A percentile compares a stretch with the other conserved stretches of the same genome.
Conservation (phyloP, 2,888 invertebrate species). For the Spilarctia lutea region DNA sequence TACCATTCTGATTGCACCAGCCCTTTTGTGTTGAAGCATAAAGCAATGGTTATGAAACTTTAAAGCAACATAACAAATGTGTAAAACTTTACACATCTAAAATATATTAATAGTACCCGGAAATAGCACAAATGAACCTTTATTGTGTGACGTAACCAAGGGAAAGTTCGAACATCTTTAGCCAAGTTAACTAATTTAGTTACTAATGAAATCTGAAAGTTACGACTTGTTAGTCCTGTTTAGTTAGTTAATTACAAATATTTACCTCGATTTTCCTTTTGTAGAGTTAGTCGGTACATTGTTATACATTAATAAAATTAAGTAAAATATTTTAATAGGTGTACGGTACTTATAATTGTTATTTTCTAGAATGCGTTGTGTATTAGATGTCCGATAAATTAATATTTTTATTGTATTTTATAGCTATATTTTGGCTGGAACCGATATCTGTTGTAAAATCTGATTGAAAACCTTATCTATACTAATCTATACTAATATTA, state of each 20-base stretch:
- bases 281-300: neutral
- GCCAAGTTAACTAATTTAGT: conserved; percentile 19
- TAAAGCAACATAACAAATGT: neutral
- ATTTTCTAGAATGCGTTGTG: no score
- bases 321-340: no score
- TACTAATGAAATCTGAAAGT: conserved; percentile 26
- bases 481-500: no score
- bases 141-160: conserved; percentile 14
- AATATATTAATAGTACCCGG: neutral
- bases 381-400: no score
- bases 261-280: conserved; percentile 13
- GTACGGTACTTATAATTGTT: no score
- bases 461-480: no score
- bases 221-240: conserved; percentile 15
- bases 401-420: no score
- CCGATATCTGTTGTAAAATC: no score
- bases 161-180: conserved; percentile 11
- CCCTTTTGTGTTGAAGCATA: no score
- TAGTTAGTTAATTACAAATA: conserved; percentile 15
- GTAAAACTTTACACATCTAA: neutral
- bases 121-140: conserved; percentile 11
- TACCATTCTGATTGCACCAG: no score
- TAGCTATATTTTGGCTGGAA: no score
- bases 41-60: no score
- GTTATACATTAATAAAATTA: neutral